Evolutionary conservation across 2,888 invertebrate genomes (phyloP).

Genomic region (Caenorhabditis becei): DNA sequence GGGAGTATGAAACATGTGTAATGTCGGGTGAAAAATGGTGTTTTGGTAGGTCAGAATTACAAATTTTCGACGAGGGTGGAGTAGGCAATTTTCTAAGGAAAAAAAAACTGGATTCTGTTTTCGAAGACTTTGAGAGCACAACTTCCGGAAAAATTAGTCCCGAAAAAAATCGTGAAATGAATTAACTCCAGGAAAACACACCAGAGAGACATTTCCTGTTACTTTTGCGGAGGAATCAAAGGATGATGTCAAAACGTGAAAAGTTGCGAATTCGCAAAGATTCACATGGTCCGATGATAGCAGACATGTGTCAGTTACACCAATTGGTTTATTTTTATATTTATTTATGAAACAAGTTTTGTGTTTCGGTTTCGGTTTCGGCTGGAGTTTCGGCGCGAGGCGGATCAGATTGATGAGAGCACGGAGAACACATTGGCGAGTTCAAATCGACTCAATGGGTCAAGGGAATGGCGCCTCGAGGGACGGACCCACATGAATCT

Average conservation of each 20-base stretch:
- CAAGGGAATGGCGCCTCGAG: background rate
- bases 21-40: background rate
- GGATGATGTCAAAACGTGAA: conserved; percentile 11
- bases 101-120: background rate
- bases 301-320: conserved; percentile 49
- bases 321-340: conserved; percentile 14
- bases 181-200: background rate
- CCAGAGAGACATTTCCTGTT: background rate
- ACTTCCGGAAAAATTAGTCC: background rate
- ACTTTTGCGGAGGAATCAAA: conserved; percentile 2
- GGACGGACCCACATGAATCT: conserved; percentile 1
- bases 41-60: background rate
- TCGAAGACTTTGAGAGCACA: background rate
- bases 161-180: background rate
- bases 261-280: conserved; percentile 10
- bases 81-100: background rate
- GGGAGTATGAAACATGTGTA: background rate
- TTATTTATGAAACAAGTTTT: conserved; percentile 22
- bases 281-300: conserved; percentile 38
- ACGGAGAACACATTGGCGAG: conserved; percentile 26
- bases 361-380: conserved; percentile 3
- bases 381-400: conserved; percentile 11
- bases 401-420: conserved; percentile 38
- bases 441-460: background rate
- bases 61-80: background rate